These are phyloP conservation scores for Enteromius mattozi DNA, from an alignment of 2,797 vertebrate genomes.

Conservation along the genomic window DNA sequence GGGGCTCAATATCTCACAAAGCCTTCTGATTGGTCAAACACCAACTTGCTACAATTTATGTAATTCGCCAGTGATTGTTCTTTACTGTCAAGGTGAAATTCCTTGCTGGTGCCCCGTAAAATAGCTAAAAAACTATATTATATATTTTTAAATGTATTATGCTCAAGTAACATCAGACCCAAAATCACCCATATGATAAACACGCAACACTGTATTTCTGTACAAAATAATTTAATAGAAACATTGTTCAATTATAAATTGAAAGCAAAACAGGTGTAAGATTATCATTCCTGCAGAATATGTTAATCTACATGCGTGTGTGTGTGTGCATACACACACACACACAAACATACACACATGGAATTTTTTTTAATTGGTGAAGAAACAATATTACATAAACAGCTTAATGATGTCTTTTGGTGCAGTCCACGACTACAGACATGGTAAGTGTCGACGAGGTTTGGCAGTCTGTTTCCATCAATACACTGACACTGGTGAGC, in stretches of 20 bases:
- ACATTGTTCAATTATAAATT: conserved; percentile 79
- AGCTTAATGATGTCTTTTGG: conserved; percentile 66
- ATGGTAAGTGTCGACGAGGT: conserved; percentile 58
- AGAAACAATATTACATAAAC: conserved; percentile 85
- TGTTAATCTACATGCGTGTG: conserved; percentile 74
- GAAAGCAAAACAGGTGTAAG: conserved; percentile 79
- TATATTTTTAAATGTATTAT: too few relatives aligned
- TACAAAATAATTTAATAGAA: conserved; percentile 88
- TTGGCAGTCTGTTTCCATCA: conserved; percentile 87
- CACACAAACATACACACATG: conserved; percentile 12
- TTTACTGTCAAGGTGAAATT: too few relatives aligned
- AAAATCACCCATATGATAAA: conserved; percentile 22
- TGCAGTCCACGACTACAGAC: conserved; percentile 78
- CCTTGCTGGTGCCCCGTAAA: too few relatives aligned
- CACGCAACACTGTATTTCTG: conserved; percentile 61
- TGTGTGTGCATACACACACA: conserved; percentile 27
- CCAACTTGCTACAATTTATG: too few relatives aligned
- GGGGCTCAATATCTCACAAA: too few relatives aligned
- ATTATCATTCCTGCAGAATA: conserved; percentile 77
- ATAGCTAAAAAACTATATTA: too few relatives aligned
- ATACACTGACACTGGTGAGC: conserved; percentile 79
- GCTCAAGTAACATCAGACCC: too few relatives aligned
- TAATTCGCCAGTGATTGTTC: too few relatives aligned
- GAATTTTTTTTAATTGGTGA: conserved; percentile 29
- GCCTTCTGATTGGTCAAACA: too few relatives aligned